These are phyloP conservation scores for Hydroisotoma schaefferi DNA, from an alignment of 2,888 invertebrate species.

Conservation along the genomic window DNA sequence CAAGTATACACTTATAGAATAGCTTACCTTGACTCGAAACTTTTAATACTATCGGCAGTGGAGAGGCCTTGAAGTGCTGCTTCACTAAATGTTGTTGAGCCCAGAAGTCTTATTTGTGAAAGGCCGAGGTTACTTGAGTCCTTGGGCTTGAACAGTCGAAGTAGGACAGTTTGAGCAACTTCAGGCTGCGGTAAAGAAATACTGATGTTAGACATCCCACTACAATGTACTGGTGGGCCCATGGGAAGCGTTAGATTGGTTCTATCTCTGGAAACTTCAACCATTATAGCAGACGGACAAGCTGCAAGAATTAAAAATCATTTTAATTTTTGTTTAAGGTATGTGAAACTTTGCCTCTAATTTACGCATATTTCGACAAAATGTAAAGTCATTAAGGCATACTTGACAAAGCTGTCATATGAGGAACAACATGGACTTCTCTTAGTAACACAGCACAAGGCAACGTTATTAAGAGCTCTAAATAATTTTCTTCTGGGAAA, in stretches of 20 bases:
- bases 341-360: neutral
- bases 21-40: slow-evolving; percentile 42
- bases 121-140: slow-evolving; percentile 87
- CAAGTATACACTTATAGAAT: neutral
- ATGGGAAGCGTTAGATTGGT: slow-evolving; percentile 74
- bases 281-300: slow-evolving; percentile 81
- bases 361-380: neutral
- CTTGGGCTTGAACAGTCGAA: slow-evolving; percentile 75
- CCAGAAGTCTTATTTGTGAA: slow-evolving; percentile 78
- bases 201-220: slow-evolving; percentile 81
- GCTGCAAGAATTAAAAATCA: slow-evolving; percentile 56
- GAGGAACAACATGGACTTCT: slow-evolving; percentile 83
- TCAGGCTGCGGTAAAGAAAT: slow-evolving; percentile 77
- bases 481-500: slow-evolving; percentile 82
- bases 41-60: slow-evolving; percentile 29
- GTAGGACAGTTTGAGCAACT: slow-evolving; percentile 77
- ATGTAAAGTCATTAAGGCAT: slow-evolving; percentile 50
- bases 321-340: neutral
- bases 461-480: slow-evolving; percentile 78
- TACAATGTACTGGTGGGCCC: slow-evolving; percentile 78
- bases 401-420: slow-evolving; percentile 70
- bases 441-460: slow-evolving; percentile 84
- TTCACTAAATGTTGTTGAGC: slow-evolving; percentile 79
- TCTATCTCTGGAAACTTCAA: slow-evolving; percentile 79
- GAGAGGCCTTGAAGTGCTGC: slow-evolving; percentile 48